Base-by-base conservation (phyloP, 2,113 vertebrate genomes). In the Brachypteracias leptosomus region DNA sequence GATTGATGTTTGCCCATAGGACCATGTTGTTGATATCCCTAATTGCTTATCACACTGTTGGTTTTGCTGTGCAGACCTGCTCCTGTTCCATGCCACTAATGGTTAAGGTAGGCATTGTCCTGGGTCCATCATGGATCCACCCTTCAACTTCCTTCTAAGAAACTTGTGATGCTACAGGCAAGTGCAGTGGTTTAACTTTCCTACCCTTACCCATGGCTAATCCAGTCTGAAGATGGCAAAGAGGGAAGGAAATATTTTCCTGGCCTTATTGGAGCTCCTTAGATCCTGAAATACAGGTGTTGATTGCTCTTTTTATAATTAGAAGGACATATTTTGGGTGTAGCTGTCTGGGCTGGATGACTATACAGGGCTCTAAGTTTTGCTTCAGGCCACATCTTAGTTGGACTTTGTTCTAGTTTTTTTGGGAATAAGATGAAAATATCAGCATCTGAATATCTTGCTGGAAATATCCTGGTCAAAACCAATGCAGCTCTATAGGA, bases 81-180 rank as follows among this genome's bases (percentile, higher is more conserved):
- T 78, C 29, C n/a, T 28, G 13, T 24, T 54, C 72, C 35, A 8
- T 47, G 21, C n/a, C 16, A 1, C 17, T 20, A 16, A 31, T n/a
- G 13, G 11, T 13, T 55, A 26, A 21, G 0, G 2, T 7, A 61
- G 46, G 22, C 3, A 9, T 16, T 18, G 40, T 9, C 13, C 1
- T 25, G 33, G 58, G 26, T 72, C 15, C 14, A 11, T 26, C 52
- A 29, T 14, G 25, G 25, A 52, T 5, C 28, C 17, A 20, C 11
- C 1, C 31, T 61, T 47, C 51, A 47, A 4, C 14, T 26, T 79
- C 47, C 35, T 19, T 19, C 3, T 3, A 15, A 25, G 65, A 67
- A 58, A 38, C 36, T 15, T 11, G 26, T 21, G 58, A 38, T 25
- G 10, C 59, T 68, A 16, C 19, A 55, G 40, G 31, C 17, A 26